Evolutionary conservation across 1,140 invertebrate genomes (phyloP), one percentile per base, ranked within the genome.

Genomic region (Bombus sylvicola): DNA sequence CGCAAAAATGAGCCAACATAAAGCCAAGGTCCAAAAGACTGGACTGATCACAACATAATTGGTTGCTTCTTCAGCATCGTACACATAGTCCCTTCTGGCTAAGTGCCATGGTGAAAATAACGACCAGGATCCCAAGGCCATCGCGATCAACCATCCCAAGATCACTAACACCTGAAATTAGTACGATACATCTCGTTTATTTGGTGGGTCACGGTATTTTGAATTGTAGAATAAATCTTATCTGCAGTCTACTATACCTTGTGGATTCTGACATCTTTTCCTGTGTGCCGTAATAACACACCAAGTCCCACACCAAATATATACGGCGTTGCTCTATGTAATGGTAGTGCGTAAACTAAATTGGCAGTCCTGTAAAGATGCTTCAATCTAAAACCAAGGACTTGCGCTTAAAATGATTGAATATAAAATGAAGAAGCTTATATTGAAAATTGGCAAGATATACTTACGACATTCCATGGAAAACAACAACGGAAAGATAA

Each of bases 291-390:
- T 79, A 97, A 93, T 66, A 96, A 90, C 31, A 96, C 95, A 22
- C 96, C 97, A 41, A 97, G 94, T 1, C 95, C 95, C 22, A 97
- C 93, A 43, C 97, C 97, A 77, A 96, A 95, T 22, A 97, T 89
- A 90, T 97, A 97, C 3, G 97, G 95, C 3, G 97, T 97, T 8
- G 96, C 96, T 87, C 97, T 95, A 87, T 97, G 96, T 15, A 97
- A 91, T 4, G 96, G 94, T 68, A 96, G 95, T 22, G 94, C 93
- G 87, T 97, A 97, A 57, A 96, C 96, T 80, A 97, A 92, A 89
- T 97, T 96, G 31, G 96, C 96, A 41, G 96, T 97, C 87, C 96
- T 95, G 87, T 97, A 97, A 83, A 97, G 95, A 88, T 97, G 96
- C 92, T 96, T 97, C 64, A 96, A 92, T 83, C 97, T 97, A 92